phyloP scores from a whole-genome alignment of 2,888 invertebrate species.

The Phasia obesa region DNA sequence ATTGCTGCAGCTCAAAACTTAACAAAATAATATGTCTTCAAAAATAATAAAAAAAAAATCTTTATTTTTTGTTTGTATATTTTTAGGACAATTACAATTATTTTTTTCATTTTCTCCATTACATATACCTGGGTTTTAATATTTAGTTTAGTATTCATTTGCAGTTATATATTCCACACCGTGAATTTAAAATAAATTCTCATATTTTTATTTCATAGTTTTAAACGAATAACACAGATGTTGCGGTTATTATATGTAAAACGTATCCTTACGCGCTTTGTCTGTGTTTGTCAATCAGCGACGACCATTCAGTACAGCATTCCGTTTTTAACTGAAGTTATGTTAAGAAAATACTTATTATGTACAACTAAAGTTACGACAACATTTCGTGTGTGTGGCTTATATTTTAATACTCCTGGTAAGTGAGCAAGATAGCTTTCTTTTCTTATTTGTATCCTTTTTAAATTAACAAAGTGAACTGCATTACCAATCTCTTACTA shows the following conservation, averaged over 20 bases:
- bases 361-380: constrained; percentile 44
- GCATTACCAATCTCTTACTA: constrained; percentile 44
- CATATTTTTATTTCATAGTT: background rate
- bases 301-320: constrained; percentile 54
- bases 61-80: too few species aligned
- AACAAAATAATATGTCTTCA: too few species aligned
- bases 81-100: too few species aligned
- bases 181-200: too few species aligned
- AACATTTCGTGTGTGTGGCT: constrained; percentile 25
- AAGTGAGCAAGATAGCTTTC: constrained; percentile 32
- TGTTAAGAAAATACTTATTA: constrained; percentile 37
- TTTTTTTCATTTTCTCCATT: too few species aligned
- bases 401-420: background rate
- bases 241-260: constrained; percentile 16
- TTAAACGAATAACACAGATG: background rate
- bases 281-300: background rate
- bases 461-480: constrained; percentile 20
- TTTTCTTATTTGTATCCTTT: constrained; percentile 31
- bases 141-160: too few species aligned
- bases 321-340: constrained; percentile 59
- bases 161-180: too few species aligned
- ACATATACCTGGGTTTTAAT: too few species aligned
- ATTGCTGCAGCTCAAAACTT: too few species aligned
- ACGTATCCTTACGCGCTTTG: constrained; percentile 64
- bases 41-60: too few species aligned